Conservation (phyloP, 1,140 invertebrate genomes). For the Pygmarrhopalites habei region DNA sequence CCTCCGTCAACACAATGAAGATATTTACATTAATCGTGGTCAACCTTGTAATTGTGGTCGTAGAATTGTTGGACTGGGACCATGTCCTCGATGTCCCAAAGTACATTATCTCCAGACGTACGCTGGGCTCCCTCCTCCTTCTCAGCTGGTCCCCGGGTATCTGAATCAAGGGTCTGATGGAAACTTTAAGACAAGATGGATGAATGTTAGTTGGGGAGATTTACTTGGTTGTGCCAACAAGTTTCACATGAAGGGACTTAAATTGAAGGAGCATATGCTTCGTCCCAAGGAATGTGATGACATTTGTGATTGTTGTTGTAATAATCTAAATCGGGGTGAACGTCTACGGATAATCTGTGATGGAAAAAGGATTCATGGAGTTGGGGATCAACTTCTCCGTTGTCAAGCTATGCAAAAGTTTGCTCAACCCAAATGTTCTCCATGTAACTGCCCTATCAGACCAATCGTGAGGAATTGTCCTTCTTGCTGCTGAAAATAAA, state of each 20-base stretch:
- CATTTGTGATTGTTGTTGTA: background rate
- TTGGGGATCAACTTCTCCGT: background rate
- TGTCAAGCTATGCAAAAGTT: too few relatives aligned
- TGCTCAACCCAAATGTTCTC: too few relatives aligned
- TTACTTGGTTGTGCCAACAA: background rate
- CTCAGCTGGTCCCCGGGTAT: background rate
- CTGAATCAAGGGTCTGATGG: conserved; percentile 1
- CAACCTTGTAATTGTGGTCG: background rate
- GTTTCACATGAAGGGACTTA: conserved; percentile 1
- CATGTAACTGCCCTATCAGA: too few relatives aligned
- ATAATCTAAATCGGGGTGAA: background rate
- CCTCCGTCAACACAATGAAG: background rate
- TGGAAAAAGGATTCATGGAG: background rate
- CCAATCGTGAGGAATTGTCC: too few relatives aligned
- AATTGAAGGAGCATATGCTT: background rate
- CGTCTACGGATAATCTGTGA: background rate
- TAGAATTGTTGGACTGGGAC: background rate
- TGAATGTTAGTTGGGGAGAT: background rate
- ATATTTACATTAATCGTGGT: background rate
- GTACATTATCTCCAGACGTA: conserved; percentile 2
- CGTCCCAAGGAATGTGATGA: background rate
- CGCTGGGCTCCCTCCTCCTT: background rate
- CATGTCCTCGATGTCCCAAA: background rate
- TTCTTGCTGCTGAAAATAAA: too few relatives aligned
- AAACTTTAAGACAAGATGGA: background rate